These are phyloP conservation scores for Oscheius sp. DNA, from an alignment of 1,140 invertebrate species.

Conservation along the genomic window DNA sequence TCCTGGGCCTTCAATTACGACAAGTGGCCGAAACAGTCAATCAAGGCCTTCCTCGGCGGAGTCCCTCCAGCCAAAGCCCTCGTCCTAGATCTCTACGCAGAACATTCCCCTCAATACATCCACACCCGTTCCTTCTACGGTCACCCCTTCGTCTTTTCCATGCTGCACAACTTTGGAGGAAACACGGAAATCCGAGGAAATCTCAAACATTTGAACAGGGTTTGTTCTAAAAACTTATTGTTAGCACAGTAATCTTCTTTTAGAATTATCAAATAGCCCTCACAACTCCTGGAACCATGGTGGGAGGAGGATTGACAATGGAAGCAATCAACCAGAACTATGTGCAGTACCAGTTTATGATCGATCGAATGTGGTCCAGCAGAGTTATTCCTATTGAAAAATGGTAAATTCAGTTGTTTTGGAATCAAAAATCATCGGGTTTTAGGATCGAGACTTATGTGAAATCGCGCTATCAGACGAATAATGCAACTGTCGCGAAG, in stretches of 20 bases:
- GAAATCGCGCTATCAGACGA: constrained; percentile 7
- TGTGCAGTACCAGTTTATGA: constrained; percentile 30
- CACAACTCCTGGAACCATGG: background rate
- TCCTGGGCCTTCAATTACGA: constrained; percentile 34
- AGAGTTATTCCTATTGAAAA: background rate
- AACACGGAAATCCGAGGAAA: constrained; percentile 32
- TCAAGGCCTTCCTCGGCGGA: constrained; percentile 27
- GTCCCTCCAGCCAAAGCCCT: constrained; percentile 16
- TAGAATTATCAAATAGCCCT: constrained; percentile 17
- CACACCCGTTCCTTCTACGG: constrained; percentile 18
- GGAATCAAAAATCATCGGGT: background rate
- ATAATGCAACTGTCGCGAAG: background rate
- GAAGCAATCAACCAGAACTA: constrained; percentile 38
- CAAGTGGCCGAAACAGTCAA: constrained; percentile 19
- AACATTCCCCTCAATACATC: constrained; percentile 15
- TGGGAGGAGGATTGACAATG: constrained; percentile 34
- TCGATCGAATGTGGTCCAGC: constrained; percentile 29
- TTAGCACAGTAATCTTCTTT: background rate
- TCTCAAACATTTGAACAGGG: constrained; percentile 19
- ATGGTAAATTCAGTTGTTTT: constrained; percentile 4
- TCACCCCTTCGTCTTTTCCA: constrained; percentile 26
- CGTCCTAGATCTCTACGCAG: constrained; percentile 30
- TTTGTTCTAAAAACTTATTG: background rate
- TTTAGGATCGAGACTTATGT: constrained; percentile 25
- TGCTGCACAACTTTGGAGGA: constrained; percentile 37